Evolutionary conservation across 2,888 invertebrate genomes (phyloP), one percentile per base, ranked within the genome.

Genomic region (Pristionchus exspectatus): DNA sequence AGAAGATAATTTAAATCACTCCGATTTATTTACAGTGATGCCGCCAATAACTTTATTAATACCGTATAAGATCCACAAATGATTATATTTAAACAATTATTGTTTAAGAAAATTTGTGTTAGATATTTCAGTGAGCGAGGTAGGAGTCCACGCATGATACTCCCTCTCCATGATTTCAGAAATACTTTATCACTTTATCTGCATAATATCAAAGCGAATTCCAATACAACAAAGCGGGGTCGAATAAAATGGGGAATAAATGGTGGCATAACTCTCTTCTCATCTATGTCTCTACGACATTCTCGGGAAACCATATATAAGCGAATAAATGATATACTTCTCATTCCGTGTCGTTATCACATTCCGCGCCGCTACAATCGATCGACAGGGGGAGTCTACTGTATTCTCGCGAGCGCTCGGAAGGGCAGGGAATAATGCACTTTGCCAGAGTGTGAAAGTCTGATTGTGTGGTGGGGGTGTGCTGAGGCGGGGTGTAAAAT

Each of bases 251-350:
- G 12, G 33, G 72, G 72, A 14, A 18, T 72, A 72, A 10, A 16
- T 30, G n/a, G 33, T 16, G 44, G 0, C 44, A 77, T 77, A 77
- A 44, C 44, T 77, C 44, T 77, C 44, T 44, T 33, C 44, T 44
- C 77, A 2, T 77, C 77, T 74, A 74, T 74, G 16, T 74, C 38
- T 50, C 38, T 56, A 77, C 77, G 30, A 77, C 77, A 24, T 14
- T 44, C 24, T 50, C 12, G 44, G 21, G 16, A 72, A 72, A 33
- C 27, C 44, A 56, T 56, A 56, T 56, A 77, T 77, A 77, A 77
- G 44, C 77, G 77, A 77, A 44, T 77, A 77, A 77, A 77, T 77
- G 77, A 77, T 77, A 77, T 77, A 77, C 77, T 21, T 77, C n/a
- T 44, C 10, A 10, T 77, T 77, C 77, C 77, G 77, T 77, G 0